Base-by-base conservation (phyloP, 2,888 invertebrate genomes). In the Stomorhina lunata region DNA sequence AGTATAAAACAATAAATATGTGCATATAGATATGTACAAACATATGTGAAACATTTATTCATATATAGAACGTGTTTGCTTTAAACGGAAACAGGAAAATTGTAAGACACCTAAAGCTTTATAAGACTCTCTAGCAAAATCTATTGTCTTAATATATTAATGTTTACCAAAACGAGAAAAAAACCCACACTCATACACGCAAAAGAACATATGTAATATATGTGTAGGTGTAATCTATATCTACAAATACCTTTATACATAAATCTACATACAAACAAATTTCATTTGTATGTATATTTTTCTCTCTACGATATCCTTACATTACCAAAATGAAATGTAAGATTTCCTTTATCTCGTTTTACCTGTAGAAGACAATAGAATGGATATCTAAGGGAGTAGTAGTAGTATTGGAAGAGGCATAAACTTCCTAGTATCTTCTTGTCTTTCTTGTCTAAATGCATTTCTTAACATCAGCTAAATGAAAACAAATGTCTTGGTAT, bases 381-480 rank as follows among this genome's bases (percentile, higher is more conserved):
- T n/a, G 2, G n/a, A 25, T 63, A 55, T 15, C 7, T 15, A 1
- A n/a, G n/a, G n/a, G n/a, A n/a, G n/a, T n/a, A n/a, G n/a, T n/a
- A n/a, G n/a, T n/a, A n/a, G n/a, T n/a, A n/a, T n/a, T n/a, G n/a
- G n/a, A n/a, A n/a, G n/a, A n/a, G n/a, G n/a, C n/a, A n/a, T n/a
- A n/a, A n/a, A n/a, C n/a, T n/a, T n/a, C n/a, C n/a, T n/a, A n/a
- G n/a, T n/a, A 32, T 15, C 10, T 15, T 10, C 43, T n/a, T 43
- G 43, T 43, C 6, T 43, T 17, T 40, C 32, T 48, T 71, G 72
- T 65, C 17, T 34, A 66, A 78, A 50, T 83, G 68, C 76, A 83
- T 61, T 83, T 80, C 61, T n/a, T 71, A 73, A 78, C 73, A 63
- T 73, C 80, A 83, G 59, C 65, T 80, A 79, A 84, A 81, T 81